A percentile compares a stretch with the other conserved stretches of the same genome.
Evolutionary conservation across 1,140 invertebrate species (phyloP).

Genomic region (Zophobas atratus): DNA sequence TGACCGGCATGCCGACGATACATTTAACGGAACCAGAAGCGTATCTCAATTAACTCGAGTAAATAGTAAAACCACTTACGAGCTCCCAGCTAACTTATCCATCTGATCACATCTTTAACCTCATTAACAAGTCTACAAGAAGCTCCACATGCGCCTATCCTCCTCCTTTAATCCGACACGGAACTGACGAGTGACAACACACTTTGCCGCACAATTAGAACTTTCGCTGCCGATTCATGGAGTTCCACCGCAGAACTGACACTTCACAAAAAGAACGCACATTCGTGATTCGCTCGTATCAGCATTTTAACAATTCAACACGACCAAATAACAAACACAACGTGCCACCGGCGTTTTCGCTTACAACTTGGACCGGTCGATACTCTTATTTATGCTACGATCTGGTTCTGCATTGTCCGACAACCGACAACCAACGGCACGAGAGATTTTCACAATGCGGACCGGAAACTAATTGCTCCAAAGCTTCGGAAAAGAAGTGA

Average conservation of each 20-base stretch:
- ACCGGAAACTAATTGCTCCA: background rate
- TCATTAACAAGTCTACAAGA: background rate
- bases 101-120: background rate
- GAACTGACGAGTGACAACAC: too few species aligned
- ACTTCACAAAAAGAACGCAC: conserved; percentile 5
- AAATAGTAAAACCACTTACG: conserved; percentile 13
- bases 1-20: conserved; percentile 9
- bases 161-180: too few species aligned
- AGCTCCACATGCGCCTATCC: background rate
- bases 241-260: background rate
- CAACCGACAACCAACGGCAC: background rate
- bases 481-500: too few species aligned
- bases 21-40: conserved; percentile 14
- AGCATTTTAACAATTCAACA: conserved; percentile 1
- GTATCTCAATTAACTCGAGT: conserved; percentile 14
- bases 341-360: background rate
- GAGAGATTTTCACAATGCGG: background rate
- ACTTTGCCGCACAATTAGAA: background rate
- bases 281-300: background rate
- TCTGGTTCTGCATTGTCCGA: background rate
- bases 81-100: conserved; percentile 11
- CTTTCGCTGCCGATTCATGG: background rate
- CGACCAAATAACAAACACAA: background rate
- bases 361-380: background rate
- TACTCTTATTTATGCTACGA: background rate